Conservation (phyloP, 2,113 vertebrate species). For the Saccopteryx leptura region DNA sequence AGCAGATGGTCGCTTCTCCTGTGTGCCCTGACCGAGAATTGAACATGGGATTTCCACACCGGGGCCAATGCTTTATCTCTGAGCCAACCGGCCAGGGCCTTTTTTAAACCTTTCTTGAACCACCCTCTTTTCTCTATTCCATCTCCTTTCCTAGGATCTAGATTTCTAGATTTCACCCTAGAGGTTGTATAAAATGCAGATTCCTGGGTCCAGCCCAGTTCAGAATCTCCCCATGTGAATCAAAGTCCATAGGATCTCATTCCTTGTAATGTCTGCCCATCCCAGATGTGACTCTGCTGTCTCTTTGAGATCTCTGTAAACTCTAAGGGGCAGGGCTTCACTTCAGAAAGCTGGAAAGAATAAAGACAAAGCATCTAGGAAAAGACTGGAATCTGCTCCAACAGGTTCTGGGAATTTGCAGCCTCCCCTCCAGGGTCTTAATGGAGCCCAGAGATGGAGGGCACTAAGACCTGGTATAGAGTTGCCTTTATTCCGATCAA, state of each 20-base stretch:
- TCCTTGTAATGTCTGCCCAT: not conserved
- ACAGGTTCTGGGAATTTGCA: conserved; percentile 55
- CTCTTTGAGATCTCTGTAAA: conserved; percentile 24
- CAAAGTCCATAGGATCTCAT: not conserved
- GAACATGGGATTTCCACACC: too few species aligned
- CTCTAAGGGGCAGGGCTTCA: not conserved
- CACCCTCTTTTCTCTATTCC: not conserved
- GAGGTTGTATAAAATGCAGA: not conserved
- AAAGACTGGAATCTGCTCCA: conserved; percentile 71
- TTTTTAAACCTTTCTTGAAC: not conserved
- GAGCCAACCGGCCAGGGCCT: too few species aligned
- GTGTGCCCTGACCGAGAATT: too few species aligned
- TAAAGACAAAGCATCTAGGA: conserved; percentile 57
- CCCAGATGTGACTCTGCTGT: not conserved
- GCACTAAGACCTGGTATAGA: not conserved
- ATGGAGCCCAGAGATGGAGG: not conserved
- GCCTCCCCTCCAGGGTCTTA: conserved; percentile 1
- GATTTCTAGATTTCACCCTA: not conserved
- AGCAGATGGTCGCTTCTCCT: too few species aligned
- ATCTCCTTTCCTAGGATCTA: conserved; percentile 25
- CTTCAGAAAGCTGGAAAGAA: conserved; percentile 39
- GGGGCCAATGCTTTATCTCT: too few species aligned
- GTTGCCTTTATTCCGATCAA: not conserved
- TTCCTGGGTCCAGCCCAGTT: not conserved
- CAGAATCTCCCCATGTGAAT: not conserved